Evolutionary conservation across 2,797 vertebrate species (phyloP).

Genomic region (Sylvia borin): DNA sequence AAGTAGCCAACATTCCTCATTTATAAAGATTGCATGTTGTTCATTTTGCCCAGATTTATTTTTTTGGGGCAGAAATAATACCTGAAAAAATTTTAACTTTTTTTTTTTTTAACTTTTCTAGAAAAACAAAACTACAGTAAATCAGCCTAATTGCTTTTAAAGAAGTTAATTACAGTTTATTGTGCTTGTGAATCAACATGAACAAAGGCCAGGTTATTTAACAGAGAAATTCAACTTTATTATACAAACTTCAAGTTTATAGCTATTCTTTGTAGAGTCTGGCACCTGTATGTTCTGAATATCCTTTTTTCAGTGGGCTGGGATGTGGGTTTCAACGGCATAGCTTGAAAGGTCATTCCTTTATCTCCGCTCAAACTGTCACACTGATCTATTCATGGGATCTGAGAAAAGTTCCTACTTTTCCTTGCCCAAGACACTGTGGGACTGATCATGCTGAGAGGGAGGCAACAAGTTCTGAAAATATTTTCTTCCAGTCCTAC

Average conservation of each 20-base stretch:
- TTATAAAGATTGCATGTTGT: neutral
- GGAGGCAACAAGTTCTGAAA: neutral
- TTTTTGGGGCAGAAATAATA: neutral
- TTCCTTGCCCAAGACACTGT: neutral
- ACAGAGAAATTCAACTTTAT: neutral
- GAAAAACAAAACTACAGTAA: neutral
- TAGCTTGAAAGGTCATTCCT: neutral
- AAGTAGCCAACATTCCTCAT: neutral
- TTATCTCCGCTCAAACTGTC: neutral
- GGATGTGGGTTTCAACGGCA: neutral
- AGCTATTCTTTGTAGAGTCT: neutral
- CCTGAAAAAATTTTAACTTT: neutral
- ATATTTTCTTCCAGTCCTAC: neutral
- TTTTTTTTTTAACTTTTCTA: neutral
- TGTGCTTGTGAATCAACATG: neutral
- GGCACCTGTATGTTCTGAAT: neutral
- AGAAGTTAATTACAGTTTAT: neutral
- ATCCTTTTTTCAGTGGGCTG: neutral
- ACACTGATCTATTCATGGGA: neutral
- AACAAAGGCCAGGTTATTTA: neutral
- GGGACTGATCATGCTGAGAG: fast-evolving
- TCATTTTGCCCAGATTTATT: neutral
- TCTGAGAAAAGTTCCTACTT: neutral
- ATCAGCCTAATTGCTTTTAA: neutral
- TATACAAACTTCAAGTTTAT: neutral